phyloP scores from a whole-genome alignment of 2,797 vertebrate species.

The Loriculus beryllinus region DNA sequence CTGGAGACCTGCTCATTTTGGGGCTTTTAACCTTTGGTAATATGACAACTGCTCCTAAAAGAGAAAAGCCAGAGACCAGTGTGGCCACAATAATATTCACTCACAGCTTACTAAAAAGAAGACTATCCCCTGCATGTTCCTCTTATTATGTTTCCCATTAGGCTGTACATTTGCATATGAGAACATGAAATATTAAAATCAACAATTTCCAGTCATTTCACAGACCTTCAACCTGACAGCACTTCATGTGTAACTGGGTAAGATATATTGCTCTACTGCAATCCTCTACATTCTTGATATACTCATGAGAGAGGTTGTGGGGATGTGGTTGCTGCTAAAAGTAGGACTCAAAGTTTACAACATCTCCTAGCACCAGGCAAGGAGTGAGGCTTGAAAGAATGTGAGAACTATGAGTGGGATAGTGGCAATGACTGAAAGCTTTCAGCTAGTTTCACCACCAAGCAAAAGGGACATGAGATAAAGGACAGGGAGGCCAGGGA shows the following conservation, averaged over 20 bases:
- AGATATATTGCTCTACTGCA: background rate
- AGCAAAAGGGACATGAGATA: background rate
- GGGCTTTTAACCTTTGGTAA: background rate
- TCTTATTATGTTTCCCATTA: background rate
- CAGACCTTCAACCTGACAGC: background rate
- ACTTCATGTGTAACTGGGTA: background rate
- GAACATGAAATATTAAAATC: background rate
- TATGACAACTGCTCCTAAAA: background rate
- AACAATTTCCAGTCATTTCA: slow-evolving; percentile 1
- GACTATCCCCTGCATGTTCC: background rate
- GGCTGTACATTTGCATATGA: background rate
- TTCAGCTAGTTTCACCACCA: background rate
- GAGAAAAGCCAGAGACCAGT: background rate
- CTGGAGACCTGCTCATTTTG: background rate
- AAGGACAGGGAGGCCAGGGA: background rate
- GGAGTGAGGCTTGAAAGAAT: background rate
- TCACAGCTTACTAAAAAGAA: background rate
- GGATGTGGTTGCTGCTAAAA: background rate
- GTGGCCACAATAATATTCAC: background rate
- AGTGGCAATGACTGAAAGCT: background rate
- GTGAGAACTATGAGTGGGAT: background rate
- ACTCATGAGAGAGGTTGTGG: background rate
- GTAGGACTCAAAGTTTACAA: background rate
- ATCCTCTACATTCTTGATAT: background rate
- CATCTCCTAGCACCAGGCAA: background rate